These are phyloP conservation scores for Epinotia ramella DNA, from an alignment of 2,888 invertebrate species.

Conservation along the genomic window DNA sequence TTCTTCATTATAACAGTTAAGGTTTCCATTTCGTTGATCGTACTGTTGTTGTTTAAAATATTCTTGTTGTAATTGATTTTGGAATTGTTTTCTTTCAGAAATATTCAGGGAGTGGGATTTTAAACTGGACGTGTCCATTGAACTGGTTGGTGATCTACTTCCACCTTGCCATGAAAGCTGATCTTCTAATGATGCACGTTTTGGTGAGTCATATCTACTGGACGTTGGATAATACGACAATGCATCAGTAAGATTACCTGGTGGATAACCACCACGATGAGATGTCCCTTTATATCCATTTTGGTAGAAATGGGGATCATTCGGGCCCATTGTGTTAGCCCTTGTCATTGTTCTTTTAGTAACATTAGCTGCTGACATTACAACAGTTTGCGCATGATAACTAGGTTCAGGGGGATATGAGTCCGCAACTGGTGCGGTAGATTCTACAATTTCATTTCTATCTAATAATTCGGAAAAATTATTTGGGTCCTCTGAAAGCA, in stretches of 20 bases:
- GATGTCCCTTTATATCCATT: conserved; percentile 88
- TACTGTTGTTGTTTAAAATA: conserved; percentile 84
- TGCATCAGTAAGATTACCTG: conserved; percentile 91
- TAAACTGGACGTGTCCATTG: conserved; percentile 83
- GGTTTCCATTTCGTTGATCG: conserved; percentile 80
- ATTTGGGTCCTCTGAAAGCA: conserved; percentile 84
- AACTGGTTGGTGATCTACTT: conserved; percentile 86
- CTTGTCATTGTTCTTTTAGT: conserved; percentile 83
- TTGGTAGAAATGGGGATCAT: conserved; percentile 83
- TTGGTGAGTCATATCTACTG: conserved; percentile 85
- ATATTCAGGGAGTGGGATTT: conserved; percentile 86
- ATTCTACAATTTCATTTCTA: conserved; percentile 82
- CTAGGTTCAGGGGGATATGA: conserved; percentile 84
- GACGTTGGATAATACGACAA: conserved; percentile 93
- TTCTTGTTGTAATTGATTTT: conserved; percentile 83
- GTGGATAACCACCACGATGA: conserved; percentile 89
- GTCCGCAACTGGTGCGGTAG: conserved; percentile 67
- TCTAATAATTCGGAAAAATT: conserved; percentile 89
- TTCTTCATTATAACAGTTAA: conserved; percentile 68
- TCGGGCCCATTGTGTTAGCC: conserved; percentile 83
- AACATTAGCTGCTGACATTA: conserved; percentile 71
- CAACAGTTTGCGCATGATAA: conserved; percentile 85
- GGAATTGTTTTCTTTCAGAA: conserved; percentile 83
- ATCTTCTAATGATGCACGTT: conserved; percentile 86
- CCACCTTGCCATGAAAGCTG: conserved; percentile 86